These are phyloP conservation scores for Choristoneura fumiferana DNA, from an alignment of 1,140 invertebrate species.

Conservation along the genomic window DNA sequence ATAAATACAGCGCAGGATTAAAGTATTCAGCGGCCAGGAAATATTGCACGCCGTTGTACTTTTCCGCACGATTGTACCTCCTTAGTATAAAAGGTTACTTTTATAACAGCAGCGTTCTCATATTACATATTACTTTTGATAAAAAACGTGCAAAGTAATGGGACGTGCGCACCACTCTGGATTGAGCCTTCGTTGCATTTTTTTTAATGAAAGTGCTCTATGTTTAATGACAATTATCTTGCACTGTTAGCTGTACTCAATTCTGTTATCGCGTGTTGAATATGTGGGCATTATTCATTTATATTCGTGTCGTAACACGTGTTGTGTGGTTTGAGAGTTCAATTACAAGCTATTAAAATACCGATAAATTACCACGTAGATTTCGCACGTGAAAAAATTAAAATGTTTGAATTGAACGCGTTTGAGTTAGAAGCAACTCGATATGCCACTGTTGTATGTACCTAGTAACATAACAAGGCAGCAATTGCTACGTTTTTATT, in stretches of 20 bases:
- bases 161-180: not conserved
- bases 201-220: not conserved
- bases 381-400: not conserved
- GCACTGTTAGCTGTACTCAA: not conserved
- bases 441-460: constrained; percentile 1
- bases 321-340: not conserved
- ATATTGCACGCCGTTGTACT: constrained; percentile 27
- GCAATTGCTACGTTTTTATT: constrained; percentile 24
- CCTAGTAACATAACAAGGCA: constrained; percentile 15
- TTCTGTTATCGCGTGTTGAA: not conserved
- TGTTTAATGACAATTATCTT: not conserved
- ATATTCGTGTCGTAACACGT: not conserved
- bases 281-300: not conserved
- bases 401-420: no score
- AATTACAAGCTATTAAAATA: constrained; percentile 1
- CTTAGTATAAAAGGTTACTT: constrained; percentile 30
- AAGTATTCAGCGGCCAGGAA: constrained; percentile 45
- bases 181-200: not conserved
- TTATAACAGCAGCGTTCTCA: not conserved
- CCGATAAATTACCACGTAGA: constrained; percentile 3
- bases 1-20: constrained; percentile 54
- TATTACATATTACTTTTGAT: constrained; percentile 1
- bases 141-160: not conserved
- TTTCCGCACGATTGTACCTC: constrained; percentile 26
- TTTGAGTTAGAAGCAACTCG: not conserved